Conservation (phyloP, 2,888 invertebrate species). For the Pasiphila rectangulata region DNA sequence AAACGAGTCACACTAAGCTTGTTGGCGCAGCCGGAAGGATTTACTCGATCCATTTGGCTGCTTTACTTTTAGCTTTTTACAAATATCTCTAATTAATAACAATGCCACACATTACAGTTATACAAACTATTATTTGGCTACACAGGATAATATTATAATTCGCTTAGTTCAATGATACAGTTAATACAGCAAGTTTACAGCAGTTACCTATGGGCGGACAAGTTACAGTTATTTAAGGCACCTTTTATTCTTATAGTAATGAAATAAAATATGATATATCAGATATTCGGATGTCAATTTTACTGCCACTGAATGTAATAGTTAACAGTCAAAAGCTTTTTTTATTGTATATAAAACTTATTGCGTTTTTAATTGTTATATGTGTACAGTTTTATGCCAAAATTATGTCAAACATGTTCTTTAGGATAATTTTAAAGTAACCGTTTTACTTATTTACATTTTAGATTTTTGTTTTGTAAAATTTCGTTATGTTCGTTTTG, state of each 20-base stretch:
- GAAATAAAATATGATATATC: too few relatives aligned
- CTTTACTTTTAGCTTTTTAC: not conserved
- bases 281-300: too few relatives aligned
- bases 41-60: too few relatives aligned
- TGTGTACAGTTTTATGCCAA: too few relatives aligned
- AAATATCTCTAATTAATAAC: not conserved
- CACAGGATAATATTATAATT: not conserved
- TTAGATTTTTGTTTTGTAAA: too few relatives aligned
- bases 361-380: too few relatives aligned
- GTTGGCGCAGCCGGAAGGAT: conserved; percentile 10
- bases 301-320: not conserved
- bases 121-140: conserved; percentile 10
- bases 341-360: not conserved
- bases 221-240: conserved; percentile 69
- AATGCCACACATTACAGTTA: not conserved
- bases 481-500: too few relatives aligned
- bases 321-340: not conserved
- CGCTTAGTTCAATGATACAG: not conserved
- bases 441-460: not conserved
- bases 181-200: conserved; percentile 25
- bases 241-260: conserved; percentile 49
- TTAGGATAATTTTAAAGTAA: too few relatives aligned
- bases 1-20: too few relatives aligned
- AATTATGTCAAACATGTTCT: too few relatives aligned
- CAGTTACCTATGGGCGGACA: conserved; percentile 58